Evolutionary conservation across 2,888 invertebrate genomes (phyloP).

Genomic region (Drosophila greeni): DNA sequence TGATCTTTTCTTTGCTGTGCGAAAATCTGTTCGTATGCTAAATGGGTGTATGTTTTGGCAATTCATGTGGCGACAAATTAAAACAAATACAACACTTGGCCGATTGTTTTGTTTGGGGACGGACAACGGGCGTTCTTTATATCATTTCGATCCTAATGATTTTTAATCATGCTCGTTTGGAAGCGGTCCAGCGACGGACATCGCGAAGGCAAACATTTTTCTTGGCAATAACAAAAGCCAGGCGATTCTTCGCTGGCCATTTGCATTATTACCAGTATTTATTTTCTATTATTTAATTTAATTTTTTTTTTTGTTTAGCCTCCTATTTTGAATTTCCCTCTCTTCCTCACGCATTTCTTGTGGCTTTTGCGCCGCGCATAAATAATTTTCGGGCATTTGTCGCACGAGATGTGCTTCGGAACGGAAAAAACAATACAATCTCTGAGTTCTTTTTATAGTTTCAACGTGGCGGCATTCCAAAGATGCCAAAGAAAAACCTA

Average conservation of each 20-base stretch:
- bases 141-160: conserved; percentile 34
- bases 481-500: conserved; percentile 34
- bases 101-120: conserved; percentile 40
- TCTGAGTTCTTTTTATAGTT: conserved; percentile 17
- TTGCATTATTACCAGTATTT: conserved; percentile 15
- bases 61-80: conserved; percentile 72
- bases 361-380: conserved; percentile 45
- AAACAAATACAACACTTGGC: conserved; percentile 49
- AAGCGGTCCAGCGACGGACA: conserved; percentile 18
- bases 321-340: conserved; percentile 8
- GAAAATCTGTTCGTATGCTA: conserved; percentile 13
- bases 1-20: conserved; percentile 52
- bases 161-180: conserved; percentile 28
- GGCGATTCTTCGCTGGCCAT: conserved; percentile 8
- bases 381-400: conserved; percentile 63
- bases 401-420: conserved; percentile 63
- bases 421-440: conserved; percentile 50
- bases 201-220: conserved; percentile 27
- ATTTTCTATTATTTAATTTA: conserved; percentile 4
- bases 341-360: conserved; percentile 28
- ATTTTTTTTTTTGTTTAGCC: background rate
- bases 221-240: conserved; percentile 6
- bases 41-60: conserved; percentile 55
- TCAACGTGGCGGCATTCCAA: conserved; percentile 51
- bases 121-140: conserved; percentile 26